A percentile compares a stretch with the other conserved stretches of the same genome.
Conservation (phyloP, 2,113 vertebrate genomes). For the Ascaphus truei region DNA sequence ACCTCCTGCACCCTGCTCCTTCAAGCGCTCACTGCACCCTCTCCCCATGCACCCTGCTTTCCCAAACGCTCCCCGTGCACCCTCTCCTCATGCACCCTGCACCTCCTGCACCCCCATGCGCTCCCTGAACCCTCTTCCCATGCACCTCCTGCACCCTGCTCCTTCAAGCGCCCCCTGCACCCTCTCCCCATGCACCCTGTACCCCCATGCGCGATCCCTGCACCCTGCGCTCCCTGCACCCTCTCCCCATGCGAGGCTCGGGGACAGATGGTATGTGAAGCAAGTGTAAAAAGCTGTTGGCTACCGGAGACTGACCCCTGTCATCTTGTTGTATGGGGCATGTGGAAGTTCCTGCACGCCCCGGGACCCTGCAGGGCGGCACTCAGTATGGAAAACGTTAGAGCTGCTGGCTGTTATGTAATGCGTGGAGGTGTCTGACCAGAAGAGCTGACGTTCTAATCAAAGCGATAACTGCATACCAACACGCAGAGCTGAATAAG, state of each 20-base stretch:
- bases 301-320: constrained; percentile 16
- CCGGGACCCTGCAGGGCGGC: no score
- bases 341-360: constrained; percentile 3
- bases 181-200: not conserved
- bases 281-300: constrained; percentile 28
- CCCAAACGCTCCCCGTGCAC: not conserved
- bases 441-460: constrained; percentile 9
- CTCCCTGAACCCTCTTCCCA: no score
- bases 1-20: no score
- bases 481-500: not conserved
- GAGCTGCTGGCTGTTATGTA: constrained; percentile 1
- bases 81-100: not conserved
- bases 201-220: not conserved
- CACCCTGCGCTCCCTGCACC: not conserved
- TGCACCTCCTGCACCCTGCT: constrained; percentile 13
- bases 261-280: constrained; percentile 28
- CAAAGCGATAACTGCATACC: no score
- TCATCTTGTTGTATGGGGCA: constrained; percentile 5
- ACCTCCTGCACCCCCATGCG: not conserved
- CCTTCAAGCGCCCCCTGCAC: no score
- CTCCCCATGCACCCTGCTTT: not conserved
- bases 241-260: not conserved
- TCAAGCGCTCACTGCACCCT: no score
- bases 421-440: not conserved
- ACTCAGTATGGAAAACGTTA: not conserved